These are phyloP conservation scores for Anguilla megastoma DNA, from an alignment of 2,797 vertebrate genomes.

Conservation along the genomic window DNA sequence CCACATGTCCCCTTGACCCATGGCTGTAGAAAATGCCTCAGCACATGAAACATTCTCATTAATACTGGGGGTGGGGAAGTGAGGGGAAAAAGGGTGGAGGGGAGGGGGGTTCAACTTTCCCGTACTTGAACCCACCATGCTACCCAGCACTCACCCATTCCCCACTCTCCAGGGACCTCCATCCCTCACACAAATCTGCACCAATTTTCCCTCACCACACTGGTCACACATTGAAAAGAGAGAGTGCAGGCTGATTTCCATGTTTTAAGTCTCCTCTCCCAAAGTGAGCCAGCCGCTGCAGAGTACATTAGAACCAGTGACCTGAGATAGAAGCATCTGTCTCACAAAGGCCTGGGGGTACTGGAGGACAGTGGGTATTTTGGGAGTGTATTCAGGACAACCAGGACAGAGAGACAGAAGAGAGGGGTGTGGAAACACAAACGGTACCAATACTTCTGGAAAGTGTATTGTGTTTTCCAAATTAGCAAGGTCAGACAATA, in stretches of 20 bases:
- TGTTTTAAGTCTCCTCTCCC: not conserved
- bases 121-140: conserved; percentile 35
- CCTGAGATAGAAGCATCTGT: conserved; percentile 56
- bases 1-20: conserved; percentile 1
- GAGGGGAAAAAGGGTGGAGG: conserved; percentile 48
- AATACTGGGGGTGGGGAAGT: conserved; percentile 44
- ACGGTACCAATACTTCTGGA: not conserved
- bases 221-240: not conserved
- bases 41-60: conserved; percentile 27
- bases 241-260: not conserved
- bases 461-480: conserved; percentile 2
- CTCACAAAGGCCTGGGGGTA: conserved; percentile 26
- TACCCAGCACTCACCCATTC: not conserved
- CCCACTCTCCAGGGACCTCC: not conserved
- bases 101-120: conserved; percentile 37
- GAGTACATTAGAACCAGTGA: conserved; percentile 40
- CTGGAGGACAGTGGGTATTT: not conserved
- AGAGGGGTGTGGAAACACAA: not conserved
- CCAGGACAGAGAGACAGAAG: not conserved
- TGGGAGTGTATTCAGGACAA: not conserved
- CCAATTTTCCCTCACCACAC: not conserved
- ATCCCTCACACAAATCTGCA: not conserved
- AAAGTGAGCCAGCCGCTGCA: conserved; percentile 14
- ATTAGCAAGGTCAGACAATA: conserved; percentile 20
- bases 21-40: conserved; percentile 12